Conservation (phyloP, 2,888 invertebrate species). For the Amitus sp. region DNA sequence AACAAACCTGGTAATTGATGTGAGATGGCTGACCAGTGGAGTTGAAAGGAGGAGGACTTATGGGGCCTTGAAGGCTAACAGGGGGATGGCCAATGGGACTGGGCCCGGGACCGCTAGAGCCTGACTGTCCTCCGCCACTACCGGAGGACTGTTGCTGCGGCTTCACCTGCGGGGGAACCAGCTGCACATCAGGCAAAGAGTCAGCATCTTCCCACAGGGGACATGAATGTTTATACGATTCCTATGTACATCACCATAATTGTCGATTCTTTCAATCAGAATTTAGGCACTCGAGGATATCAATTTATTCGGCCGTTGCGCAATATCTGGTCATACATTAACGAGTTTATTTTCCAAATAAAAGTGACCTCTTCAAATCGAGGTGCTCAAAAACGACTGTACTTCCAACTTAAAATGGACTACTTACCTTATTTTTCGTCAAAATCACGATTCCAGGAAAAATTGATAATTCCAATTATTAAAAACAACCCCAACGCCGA, state of each 20-base stretch:
- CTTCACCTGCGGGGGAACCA: constrained; percentile 75
- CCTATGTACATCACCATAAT: constrained; percentile 56
- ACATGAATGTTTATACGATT: constrained; percentile 54
- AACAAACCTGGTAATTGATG: constrained; percentile 76
- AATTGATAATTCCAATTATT: no score
- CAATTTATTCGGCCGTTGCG: no score
- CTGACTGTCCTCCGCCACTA: constrained; percentile 64
- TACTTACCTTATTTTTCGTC: neutral
- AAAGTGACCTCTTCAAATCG: no score
- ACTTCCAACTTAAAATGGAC: no score
- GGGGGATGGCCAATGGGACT: constrained; percentile 70
- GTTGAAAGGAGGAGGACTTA: constrained; percentile 69
- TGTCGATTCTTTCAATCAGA: no score
- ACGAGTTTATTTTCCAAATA: no score
- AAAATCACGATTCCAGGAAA: neutral
- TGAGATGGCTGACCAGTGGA: constrained; percentile 68
- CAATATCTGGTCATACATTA: no score
- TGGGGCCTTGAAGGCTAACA: constrained; percentile 69
- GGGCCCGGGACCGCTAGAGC: constrained; percentile 63
- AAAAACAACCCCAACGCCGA: no score
- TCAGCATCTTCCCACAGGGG: constrained; percentile 65
- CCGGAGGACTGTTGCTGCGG: constrained; percentile 79
- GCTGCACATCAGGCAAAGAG: constrained; percentile 67
- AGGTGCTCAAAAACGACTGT: no score
- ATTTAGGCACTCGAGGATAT: no score